Conservation (phyloP, 2,113 vertebrate genomes). For the Pangasianodon hypophthalmus region DNA sequence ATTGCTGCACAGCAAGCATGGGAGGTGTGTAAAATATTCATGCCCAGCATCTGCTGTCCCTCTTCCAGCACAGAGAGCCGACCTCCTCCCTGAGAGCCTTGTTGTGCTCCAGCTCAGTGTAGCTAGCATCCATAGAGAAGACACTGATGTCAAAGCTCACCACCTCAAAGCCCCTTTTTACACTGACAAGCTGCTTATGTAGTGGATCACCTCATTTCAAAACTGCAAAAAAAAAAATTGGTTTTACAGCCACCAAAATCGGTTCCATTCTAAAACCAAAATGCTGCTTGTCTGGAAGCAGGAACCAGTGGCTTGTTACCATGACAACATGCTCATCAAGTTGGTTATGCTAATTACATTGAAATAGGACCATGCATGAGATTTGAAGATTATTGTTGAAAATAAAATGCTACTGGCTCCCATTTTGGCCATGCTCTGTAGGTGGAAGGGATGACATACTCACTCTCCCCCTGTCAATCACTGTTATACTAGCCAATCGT, state of each 20-base stretch:
- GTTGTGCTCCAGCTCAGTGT: slow-evolving; percentile 23
- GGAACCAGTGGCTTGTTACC: slow-evolving; percentile 8
- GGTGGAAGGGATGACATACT: neutral
- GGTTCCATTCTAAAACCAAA: neutral
- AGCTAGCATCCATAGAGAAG: neutral
- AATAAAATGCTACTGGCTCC: neutral
- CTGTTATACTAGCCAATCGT: neutral
- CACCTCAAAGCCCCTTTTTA: neutral
- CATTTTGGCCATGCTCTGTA: neutral
- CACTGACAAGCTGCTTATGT: neutral
- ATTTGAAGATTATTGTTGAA: neutral
- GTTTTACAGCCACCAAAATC: neutral
- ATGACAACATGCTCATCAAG: slow-evolving; percentile 24
- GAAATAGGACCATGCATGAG: neutral
- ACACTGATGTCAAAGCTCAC: neutral
- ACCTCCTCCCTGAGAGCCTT: neutral
- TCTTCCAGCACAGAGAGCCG: slow-evolving; percentile 63
- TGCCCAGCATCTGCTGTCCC: slow-evolving; percentile 76
- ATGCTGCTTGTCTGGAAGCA: slow-evolving; percentile 3
- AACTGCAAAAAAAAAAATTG: neutral
- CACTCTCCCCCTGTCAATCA: neutral
- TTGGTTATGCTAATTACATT: slow-evolving; percentile 10
- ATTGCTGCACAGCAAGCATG: slow-evolving; percentile 73
- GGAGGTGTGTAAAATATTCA: slow-evolving; percentile 77
- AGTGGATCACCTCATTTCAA: neutral